These are phyloP conservation scores for Corythornis cristatus DNA, from an alignment of 2,113 vertebrate species.

Conservation along the genomic window DNA sequence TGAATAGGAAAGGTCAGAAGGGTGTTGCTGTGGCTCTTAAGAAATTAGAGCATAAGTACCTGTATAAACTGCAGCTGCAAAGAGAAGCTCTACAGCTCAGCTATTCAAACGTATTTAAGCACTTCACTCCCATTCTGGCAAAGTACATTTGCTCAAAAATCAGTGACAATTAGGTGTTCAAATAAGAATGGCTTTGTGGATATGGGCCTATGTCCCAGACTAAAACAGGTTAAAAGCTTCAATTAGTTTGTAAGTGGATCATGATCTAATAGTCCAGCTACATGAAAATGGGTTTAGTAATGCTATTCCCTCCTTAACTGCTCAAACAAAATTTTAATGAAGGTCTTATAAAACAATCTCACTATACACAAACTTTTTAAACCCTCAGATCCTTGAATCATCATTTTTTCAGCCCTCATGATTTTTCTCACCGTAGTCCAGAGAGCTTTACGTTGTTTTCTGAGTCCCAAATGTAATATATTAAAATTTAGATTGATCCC, in stretches of 20 bases:
- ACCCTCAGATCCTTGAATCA: constrained; percentile 53
- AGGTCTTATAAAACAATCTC: constrained; percentile 40
- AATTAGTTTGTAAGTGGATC: constrained; percentile 12
- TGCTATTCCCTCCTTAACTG: constrained; percentile 26
- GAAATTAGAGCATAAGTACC: not conserved
- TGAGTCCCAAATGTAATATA: constrained; percentile 38
- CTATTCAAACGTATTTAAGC: not conserved
- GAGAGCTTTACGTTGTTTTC: constrained; percentile 15
- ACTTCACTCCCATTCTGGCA: not conserved
- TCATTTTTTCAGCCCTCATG: constrained; percentile 15
- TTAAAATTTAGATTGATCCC: constrained; percentile 58
- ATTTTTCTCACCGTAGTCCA: not conserved
- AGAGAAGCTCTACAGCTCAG: not conserved
- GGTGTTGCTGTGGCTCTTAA: not conserved
- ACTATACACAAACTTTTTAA: constrained; percentile 21
- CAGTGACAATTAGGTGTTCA: not conserved
- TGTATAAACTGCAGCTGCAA: not conserved
- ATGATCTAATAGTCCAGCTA: not conserved
- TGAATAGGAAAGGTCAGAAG: not conserved
- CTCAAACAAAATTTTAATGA: constrained; percentile 62
- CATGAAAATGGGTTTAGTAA: constrained; percentile 23
- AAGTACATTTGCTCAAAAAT: not conserved
- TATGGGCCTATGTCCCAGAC: not conserved
- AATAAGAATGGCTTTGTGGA: not conserved
- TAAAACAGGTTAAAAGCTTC: constrained; percentile 30